Percentiles rank a stretch among this genome's conserved stretches.
phyloP scores from a whole-genome alignment of 1,140 invertebrate genomes.

The Conus ventricosus region DNA sequence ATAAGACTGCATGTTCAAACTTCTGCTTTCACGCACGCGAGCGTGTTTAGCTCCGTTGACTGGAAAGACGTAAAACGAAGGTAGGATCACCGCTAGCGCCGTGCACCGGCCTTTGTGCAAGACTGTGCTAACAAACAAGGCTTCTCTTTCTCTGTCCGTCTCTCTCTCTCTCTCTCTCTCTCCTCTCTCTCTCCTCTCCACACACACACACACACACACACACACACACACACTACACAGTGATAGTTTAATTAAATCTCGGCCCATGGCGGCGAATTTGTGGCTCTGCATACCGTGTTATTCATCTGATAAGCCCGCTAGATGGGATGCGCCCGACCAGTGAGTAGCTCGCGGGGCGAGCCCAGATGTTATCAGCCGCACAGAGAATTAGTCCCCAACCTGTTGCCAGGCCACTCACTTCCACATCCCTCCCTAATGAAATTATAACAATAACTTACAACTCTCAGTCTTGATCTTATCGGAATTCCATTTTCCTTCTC shows the following conservation, averaged over 20 bases:
- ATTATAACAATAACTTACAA: neutral
- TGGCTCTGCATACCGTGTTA: neutral
- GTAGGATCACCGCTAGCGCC: too few relatives aligned
- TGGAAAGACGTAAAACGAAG: too few relatives aligned
- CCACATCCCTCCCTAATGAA: neutral
- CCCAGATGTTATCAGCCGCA: too few relatives aligned
- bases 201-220: neutral
- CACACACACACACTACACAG: neutral
- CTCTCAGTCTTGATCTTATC: neutral
- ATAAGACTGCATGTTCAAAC: neutral
- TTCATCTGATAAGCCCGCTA: neutral
- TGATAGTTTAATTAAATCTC: constrained; percentile 14
- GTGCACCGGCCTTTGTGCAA: neutral
- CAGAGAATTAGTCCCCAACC: neutral
- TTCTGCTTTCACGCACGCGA: neutral
- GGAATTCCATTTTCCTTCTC: neutral
- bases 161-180: constrained; percentile 8
- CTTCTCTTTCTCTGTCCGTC: neutral
- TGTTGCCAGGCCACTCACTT: neutral
- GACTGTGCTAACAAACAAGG: neutral
- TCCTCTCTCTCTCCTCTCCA: neutral
- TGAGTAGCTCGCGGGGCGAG: too few relatives aligned
- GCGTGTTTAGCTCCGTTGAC: neutral
- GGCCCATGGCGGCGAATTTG: neutral
- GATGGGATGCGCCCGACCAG: neutral